Evolutionary conservation across 2,888 invertebrate genomes (phyloP).

Genomic region (Leucozona laternaria): DNA sequence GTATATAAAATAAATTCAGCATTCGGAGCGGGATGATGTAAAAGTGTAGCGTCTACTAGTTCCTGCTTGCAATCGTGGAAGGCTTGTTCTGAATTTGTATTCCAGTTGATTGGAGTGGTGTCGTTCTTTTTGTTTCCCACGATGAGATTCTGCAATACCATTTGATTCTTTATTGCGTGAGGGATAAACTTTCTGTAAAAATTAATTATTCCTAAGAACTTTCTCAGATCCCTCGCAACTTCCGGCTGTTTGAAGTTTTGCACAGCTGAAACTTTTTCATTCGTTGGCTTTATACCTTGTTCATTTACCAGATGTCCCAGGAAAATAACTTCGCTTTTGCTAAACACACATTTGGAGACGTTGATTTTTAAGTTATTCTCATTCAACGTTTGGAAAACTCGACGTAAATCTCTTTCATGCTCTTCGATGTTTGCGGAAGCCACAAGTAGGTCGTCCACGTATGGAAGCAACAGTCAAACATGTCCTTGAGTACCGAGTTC

Average conservation of each 20-base stretch:
- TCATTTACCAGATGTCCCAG: slow-evolving; percentile 10
- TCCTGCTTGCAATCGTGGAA: slow-evolving; percentile 23
- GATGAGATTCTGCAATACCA: neutral
- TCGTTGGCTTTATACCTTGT: slow-evolving; percentile 10
- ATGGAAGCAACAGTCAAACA: neutral
- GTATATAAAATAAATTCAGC: slow-evolving; percentile 2
- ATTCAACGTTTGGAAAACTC: too few species aligned
- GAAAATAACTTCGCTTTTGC: too few species aligned
- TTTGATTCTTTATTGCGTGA: neutral
- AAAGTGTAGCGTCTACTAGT: too few species aligned
- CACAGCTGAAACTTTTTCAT: neutral
- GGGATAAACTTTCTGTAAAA: slow-evolving; percentile 5
- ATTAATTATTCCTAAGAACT: neutral
- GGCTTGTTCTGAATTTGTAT: slow-evolving; percentile 8
- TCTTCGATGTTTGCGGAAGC: too few species aligned
- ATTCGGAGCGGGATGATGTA: slow-evolving; percentile 12
- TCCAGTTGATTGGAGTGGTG: slow-evolving; percentile 3
- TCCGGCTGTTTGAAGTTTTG: too few species aligned
- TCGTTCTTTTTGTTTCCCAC: neutral
- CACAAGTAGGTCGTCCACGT: too few species aligned
- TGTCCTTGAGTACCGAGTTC: neutral
- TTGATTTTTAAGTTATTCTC: too few species aligned
- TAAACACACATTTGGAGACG: too few species aligned
- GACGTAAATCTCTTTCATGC: too few species aligned
- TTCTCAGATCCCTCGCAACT: too few species aligned